A percentile compares a stretch with the other conserved stretches of the same genome.
Evolutionary conservation across 2,113 vertebrate genomes (phyloP).

Genomic region (Emydura subglobosa): DNA sequence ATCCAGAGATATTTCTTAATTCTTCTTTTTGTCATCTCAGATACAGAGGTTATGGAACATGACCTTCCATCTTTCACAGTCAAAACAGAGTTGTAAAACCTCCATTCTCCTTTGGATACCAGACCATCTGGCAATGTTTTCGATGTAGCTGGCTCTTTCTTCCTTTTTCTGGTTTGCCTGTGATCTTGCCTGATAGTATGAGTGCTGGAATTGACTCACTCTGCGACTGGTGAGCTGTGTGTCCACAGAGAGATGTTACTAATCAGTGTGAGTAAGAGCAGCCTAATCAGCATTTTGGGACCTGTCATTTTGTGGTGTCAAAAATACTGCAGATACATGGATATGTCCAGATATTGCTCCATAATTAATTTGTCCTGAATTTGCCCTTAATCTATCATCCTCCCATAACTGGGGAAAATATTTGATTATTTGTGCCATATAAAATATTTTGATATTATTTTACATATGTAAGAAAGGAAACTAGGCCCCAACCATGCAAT

Average conservation of each 20-base stretch:
- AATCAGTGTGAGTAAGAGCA: neutral
- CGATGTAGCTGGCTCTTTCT: neutral
- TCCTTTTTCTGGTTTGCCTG: neutral
- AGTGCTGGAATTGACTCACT: neutral
- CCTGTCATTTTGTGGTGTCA: neutral
- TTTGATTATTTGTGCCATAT: neutral
- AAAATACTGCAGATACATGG: neutral
- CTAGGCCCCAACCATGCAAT: neutral
- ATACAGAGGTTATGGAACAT: neutral
- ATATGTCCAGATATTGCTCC: neutral
- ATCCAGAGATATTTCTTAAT: neutral
- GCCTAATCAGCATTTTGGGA: neutral
- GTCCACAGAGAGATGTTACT: neutral
- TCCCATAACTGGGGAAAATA: neutral
- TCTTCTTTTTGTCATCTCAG: neutral
- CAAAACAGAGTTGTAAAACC: neutral
- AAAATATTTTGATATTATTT: neutral
- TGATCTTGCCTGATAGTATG: neutral
- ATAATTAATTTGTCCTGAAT: neutral
- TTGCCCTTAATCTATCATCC: neutral
- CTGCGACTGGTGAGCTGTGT: neutral
- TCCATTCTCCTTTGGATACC: neutral
- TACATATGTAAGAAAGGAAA: neutral
- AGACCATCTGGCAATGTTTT: neutral
- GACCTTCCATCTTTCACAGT: neutral